A percentile compares a stretch with the other conserved stretches of the same genome.
Evolutionary conservation across 2,113 vertebrate species (phyloP).

Genomic region (Clarias magur): DNA sequence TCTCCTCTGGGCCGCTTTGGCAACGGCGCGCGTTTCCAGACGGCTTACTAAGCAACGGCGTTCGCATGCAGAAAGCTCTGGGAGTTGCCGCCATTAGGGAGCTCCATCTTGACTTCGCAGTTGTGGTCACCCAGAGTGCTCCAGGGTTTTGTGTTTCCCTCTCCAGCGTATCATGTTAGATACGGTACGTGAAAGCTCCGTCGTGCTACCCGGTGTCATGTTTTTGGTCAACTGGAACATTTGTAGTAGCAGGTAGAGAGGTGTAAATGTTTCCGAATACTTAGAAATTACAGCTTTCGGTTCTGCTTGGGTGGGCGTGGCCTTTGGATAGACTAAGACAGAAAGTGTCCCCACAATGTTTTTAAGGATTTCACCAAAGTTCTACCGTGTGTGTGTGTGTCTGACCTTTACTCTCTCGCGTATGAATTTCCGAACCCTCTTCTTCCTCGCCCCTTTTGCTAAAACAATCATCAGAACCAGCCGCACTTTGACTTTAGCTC

Average conservation of each 20-base stretch:
- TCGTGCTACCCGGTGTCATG: not conserved
- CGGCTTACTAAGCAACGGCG: slow-evolving; percentile 62
- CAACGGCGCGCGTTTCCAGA: slow-evolving; percentile 65
- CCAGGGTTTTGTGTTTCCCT: slow-evolving; percentile 9
- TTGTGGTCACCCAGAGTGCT: not conserved
- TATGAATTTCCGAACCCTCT: not conserved
- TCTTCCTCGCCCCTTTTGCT: not conserved
- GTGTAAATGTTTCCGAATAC: not conserved
- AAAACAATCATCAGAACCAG: not conserved
- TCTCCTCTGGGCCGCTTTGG: slow-evolving; percentile 67
- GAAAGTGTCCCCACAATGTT: not conserved
- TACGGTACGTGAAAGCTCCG: not conserved
- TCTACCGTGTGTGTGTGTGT: not conserved
- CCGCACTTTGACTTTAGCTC: slow-evolving; percentile 22
- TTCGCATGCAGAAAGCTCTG: slow-evolving; percentile 70
- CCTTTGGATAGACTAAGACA: not conserved
- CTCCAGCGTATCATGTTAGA: slow-evolving; percentile 1
- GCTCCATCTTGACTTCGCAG: slow-evolving; percentile 30
- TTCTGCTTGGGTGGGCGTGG: not conserved
- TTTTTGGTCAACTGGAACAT: not conserved
- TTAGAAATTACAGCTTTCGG: not conserved
- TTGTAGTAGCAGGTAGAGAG: not conserved
- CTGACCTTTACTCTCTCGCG: not conserved
- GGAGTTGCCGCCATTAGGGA: slow-evolving; percentile 73
- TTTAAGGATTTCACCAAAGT: not conserved